Conservation (phyloP, 2,797 vertebrate genomes). For the Xiphorhynchus erythropygius region DNA sequence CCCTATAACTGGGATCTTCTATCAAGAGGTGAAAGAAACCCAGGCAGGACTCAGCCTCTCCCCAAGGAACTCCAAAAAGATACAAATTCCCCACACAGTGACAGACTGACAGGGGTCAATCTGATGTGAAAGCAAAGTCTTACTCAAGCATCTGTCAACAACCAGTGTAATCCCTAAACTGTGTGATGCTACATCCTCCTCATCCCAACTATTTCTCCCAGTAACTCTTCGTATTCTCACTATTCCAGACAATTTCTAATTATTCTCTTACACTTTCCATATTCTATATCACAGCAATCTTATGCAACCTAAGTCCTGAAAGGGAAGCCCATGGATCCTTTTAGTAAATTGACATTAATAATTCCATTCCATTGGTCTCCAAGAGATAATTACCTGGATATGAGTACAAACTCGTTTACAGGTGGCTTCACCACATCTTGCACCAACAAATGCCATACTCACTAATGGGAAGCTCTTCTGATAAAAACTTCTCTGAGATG, state of each 20-base stretch:
- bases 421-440: not conserved
- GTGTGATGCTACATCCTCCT: not conserved
- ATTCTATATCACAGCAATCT: not conserved
- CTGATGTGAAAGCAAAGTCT: not conserved
- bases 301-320: not conserved
- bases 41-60: not conserved
- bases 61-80: not conserved
- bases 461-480: not conserved
- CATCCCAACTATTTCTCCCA: not conserved
- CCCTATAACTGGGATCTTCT: not conserved
- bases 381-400: not conserved
- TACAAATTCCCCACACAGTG: not conserved
- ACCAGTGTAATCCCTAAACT: not conserved
- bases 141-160: not conserved
- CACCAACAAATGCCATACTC: not conserved
- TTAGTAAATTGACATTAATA: not conserved
- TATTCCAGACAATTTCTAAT: not conserved
- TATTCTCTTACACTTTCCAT: not conserved
- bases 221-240: not conserved
- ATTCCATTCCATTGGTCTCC: not conserved
- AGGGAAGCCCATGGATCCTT: not conserved
- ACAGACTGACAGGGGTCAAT: not conserved
- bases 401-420: not conserved
- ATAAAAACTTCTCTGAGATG: not conserved
- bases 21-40: not conserved